Percentiles rank a stretch among this genome's conserved stretches.
phyloP scores from a whole-genome alignment of 2,113 vertebrate species.

The Oncorhynchus mykiss region DNA sequence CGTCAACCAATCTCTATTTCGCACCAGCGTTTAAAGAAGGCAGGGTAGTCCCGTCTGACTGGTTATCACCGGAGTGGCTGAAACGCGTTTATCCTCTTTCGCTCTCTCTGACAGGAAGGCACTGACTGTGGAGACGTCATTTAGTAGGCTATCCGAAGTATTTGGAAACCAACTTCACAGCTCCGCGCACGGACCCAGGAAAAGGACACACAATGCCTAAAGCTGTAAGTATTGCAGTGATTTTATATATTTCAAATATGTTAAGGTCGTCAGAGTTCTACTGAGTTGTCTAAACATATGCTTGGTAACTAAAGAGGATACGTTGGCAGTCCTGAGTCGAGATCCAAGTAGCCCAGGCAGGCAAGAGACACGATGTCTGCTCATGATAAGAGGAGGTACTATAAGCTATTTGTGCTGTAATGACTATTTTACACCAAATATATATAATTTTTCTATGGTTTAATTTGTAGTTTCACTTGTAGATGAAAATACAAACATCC shows the following conservation, averaged over 20 bases:
- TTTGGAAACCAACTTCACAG: conserved; percentile 19
- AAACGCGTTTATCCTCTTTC: conserved; percentile 73
- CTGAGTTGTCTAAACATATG: not conserved
- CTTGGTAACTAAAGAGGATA: not conserved
- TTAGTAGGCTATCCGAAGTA: conserved; percentile 15
- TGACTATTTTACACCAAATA: not conserved
- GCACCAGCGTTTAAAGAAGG: conserved; percentile 47
- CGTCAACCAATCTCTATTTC: conserved; percentile 39
- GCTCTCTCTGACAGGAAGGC: conserved; percentile 42
- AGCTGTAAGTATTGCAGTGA: conserved; percentile 72
- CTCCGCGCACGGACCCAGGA: conserved; percentile 31
- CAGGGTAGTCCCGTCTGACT: conserved; percentile 13
- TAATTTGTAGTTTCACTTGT: too few relatives aligned
- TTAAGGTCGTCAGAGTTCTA: not conserved
- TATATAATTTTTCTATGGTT: too few relatives aligned
- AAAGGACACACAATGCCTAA: conserved; percentile 81
- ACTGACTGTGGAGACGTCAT: conserved; percentile 18
- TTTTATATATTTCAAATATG: conserved; percentile 7
- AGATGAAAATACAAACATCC: too few relatives aligned
- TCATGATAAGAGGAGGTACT: not conserved
- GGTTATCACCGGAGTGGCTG: conserved; percentile 46
- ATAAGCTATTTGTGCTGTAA: not conserved
- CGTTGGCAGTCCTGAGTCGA: not conserved
- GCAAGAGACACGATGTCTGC: not conserved
- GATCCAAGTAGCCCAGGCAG: not conserved